phyloP scores from a whole-genome alignment of 2,888 invertebrate species.

The Sphaerophoria taeniata region DNA sequence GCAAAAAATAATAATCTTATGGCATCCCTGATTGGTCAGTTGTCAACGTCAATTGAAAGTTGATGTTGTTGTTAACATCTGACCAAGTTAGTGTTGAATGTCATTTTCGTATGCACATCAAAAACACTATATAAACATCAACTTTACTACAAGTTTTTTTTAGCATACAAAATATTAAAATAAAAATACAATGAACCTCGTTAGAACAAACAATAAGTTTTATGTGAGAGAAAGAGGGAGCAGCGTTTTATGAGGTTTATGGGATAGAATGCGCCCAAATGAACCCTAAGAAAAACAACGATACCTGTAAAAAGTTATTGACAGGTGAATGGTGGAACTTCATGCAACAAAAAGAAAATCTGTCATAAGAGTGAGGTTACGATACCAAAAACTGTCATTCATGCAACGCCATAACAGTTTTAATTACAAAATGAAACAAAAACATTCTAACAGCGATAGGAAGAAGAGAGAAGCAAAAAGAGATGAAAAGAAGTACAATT shows the following conservation, averaged over 20 bases:
- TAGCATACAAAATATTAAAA: too few relatives aligned
- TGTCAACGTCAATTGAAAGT: slow-evolving; percentile 8
- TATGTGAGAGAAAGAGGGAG: slow-evolving; percentile 60
- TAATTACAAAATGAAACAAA: background rate
- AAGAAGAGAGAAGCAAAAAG: slow-evolving; percentile 19
- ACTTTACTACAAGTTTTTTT: too few relatives aligned
- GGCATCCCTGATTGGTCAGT: background rate
- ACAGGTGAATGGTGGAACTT: slow-evolving; percentile 24
- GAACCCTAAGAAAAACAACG: slow-evolving; percentile 19
- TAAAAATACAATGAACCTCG: background rate
- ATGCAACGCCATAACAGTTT: slow-evolving; percentile 37
- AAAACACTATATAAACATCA: too few relatives aligned
- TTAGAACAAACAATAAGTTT: slow-evolving; percentile 24
- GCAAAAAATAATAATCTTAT: slow-evolving; percentile 19
- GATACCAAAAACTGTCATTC: slow-evolving; percentile 20
- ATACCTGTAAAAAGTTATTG: slow-evolving; percentile 32
- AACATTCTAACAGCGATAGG: slow-evolving; percentile 16
- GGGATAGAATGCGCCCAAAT: slow-evolving; percentile 42
- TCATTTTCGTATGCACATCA: too few relatives aligned
- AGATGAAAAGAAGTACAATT: slow-evolving; percentile 18
- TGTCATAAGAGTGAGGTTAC: slow-evolving; percentile 35
- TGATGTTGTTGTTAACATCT: slow-evolving; percentile 6
- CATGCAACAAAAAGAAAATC: slow-evolving; percentile 37
- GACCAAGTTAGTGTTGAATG: background rate
- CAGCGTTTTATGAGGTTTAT: slow-evolving; percentile 40